A percentile compares a stretch with the other conserved stretches of the same genome.
phyloP scores from a whole-genome alignment of 1,140 invertebrate genomes.

The Ips nitidus region DNA sequence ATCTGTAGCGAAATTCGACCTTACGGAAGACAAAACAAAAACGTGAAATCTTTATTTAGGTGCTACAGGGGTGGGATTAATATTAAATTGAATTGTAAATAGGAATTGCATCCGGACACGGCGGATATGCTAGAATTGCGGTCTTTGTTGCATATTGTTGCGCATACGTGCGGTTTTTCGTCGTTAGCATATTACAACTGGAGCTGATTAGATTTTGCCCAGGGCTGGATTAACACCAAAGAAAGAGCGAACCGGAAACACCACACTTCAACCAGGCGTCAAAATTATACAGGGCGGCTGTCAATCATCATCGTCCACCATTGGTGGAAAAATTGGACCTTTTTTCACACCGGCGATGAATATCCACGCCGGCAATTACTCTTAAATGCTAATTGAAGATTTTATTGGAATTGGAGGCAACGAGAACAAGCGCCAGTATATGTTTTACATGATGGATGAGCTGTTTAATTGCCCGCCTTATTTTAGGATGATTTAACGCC shows the following conservation, averaged over 20 bases:
- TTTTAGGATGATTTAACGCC: not conserved
- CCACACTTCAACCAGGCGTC: not conserved
- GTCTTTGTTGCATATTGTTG: slow-evolving; percentile 7
- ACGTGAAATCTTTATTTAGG: no score
- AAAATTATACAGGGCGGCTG: not conserved
- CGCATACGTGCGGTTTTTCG: slow-evolving; percentile 12
- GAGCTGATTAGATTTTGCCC: not conserved
- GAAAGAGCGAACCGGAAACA: not conserved
- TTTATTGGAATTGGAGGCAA: not conserved
- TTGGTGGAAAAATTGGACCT: not conserved
- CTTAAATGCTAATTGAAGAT: slow-evolving; percentile 5
- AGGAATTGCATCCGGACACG: slow-evolving; percentile 7
- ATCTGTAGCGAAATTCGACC: no score
- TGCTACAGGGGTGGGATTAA: not conserved
- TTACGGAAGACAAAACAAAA: not conserved
- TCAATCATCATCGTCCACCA: not conserved
- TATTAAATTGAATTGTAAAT: slow-evolving; percentile 17
- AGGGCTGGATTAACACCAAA: not conserved
- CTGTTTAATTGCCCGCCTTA: not conserved
- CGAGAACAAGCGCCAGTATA: not conserved
- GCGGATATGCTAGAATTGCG: not conserved
- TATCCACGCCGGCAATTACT: not conserved
- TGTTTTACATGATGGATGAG: not conserved
- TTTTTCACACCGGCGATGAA: not conserved
- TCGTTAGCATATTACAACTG: slow-evolving; percentile 7